Conservation (phyloP, 2,113 vertebrate genomes). For the Oplegnathus fasciatus region DNA sequence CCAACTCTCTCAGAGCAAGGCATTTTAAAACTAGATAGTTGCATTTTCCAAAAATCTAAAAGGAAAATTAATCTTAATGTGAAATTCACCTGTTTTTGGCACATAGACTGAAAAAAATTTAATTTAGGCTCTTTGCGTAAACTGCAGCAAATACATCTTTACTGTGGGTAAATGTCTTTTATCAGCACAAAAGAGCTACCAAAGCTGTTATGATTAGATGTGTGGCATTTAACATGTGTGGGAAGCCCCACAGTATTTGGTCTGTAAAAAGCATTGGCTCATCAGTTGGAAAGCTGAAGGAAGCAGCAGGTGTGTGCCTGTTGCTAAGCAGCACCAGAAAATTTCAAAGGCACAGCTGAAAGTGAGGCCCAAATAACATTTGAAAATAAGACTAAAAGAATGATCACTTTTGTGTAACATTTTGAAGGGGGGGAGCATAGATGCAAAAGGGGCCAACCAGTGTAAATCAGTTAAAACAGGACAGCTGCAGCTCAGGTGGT, state of each 20-base stretch:
- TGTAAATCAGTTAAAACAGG: background rate
- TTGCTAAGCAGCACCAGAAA: constrained; percentile 69
- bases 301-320: constrained; percentile 71
- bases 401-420: constrained; percentile 30
- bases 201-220: constrained; percentile 49
- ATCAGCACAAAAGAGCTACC: constrained; percentile 1
- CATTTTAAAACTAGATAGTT: background rate
- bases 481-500: constrained; percentile 8
- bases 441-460: background rate
- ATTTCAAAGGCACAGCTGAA: constrained; percentile 49
- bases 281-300: constrained; percentile 57
- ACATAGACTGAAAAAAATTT: background rate
- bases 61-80: background rate
- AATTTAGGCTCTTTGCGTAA: too few species aligned
- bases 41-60: background rate
- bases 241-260: constrained; percentile 46
- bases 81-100: background rate
- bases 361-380: constrained; percentile 45
- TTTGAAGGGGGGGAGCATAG: constrained; percentile 12
- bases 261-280: constrained; percentile 51
- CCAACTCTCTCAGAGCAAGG: background rate
- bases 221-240: constrained; percentile 66
- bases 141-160: constrained; percentile 14
- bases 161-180: constrained; percentile 1
- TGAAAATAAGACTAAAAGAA: constrained; percentile 40